Conservation (phyloP, 92 coral and sea anemone species). For the Parazoanthus swiftii region DNA sequence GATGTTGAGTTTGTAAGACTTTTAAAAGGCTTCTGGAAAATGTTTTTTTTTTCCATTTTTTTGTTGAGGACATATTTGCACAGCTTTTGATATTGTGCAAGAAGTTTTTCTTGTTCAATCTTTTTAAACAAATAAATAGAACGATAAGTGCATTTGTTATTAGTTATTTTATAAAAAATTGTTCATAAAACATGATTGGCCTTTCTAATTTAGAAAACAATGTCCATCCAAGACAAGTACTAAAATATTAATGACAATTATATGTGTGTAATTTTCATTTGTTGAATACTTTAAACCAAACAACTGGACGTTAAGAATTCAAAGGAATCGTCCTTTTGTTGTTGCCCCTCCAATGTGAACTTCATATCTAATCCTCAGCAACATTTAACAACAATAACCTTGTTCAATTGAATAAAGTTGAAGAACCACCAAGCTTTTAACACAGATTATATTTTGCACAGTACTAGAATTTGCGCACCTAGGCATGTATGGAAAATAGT, state of each 20-base stretch:
- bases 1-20: too few species aligned
- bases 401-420: constrained; percentile 19
- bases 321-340: constrained; percentile 1
- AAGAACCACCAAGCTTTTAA: constrained; percentile 20
- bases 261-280: neutral
- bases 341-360: neutral
- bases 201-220: too few species aligned
- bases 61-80: too few species aligned
- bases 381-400: constrained; percentile 10
- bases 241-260: neutral
- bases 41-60: too few species aligned
- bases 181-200: too few species aligned
- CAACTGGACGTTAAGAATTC: neutral
- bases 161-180: too few species aligned
- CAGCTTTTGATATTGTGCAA: too few species aligned
- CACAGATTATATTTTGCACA: constrained; percentile 15
- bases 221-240: too few species aligned
- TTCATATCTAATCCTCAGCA: constrained; percentile 20
- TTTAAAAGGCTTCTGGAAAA: too few species aligned
- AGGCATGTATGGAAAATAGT: constrained; percentile 5
- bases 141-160: too few species aligned
- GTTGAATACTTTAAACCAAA: neutral
- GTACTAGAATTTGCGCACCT: constrained; percentile 9
- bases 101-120: too few species aligned
- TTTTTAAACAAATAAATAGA: too few species aligned